Evolutionary conservation across 1,140 invertebrate species (phyloP).

Genomic region (Trissolcus basalis): DNA sequence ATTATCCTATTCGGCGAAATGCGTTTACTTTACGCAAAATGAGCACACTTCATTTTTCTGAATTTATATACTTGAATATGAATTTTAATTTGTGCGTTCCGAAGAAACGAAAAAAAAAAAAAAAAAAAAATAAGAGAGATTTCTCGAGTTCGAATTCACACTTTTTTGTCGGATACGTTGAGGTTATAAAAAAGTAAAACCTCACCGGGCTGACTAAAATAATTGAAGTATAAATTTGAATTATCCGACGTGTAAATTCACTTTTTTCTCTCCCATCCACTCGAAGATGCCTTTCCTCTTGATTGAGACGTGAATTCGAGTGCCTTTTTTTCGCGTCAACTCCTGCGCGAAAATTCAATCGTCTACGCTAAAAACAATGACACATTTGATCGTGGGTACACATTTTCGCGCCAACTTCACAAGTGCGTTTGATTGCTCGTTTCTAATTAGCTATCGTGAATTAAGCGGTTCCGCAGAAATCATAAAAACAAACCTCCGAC

Average conservation of each 20-base stretch:
- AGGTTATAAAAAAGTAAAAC: too few species aligned
- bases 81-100: too few species aligned
- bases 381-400: not conserved
- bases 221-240: too few species aligned
- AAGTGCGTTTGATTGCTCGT: not conserved
- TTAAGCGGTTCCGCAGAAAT: not conserved
- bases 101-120: too few species aligned
- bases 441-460: constrained; percentile 24
- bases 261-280: too few species aligned
- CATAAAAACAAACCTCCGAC: constrained; percentile 7
- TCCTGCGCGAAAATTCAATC: not conserved
- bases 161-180: too few species aligned
- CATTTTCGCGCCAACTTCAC: not conserved
- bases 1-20: constrained; percentile 14
- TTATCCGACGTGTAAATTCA: too few species aligned
- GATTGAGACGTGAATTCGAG: not conserved
- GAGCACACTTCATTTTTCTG: not conserved
- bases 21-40: not conserved
- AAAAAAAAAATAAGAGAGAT: too few species aligned
- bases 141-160: too few species aligned
- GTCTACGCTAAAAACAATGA: not conserved
- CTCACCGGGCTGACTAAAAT: too few species aligned
- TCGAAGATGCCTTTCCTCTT: not conserved
- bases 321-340: not conserved
- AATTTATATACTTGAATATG: too few species aligned